Base-by-base conservation (phyloP, 2,797 vertebrate species). In the Fistularia commersonii region DNA sequence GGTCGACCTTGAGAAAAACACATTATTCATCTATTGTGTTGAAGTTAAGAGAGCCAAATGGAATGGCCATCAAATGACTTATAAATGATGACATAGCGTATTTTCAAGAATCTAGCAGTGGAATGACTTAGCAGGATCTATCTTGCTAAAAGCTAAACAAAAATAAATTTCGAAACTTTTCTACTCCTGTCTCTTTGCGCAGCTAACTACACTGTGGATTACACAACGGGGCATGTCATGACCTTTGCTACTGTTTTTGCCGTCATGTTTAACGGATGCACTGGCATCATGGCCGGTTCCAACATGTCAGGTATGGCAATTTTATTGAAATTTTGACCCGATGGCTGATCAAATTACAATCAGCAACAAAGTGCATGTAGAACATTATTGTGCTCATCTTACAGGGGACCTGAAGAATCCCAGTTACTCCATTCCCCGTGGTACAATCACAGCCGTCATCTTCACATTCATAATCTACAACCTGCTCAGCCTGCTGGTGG, bases 241-340 rank as follows among this genome's bases (percentile, higher is more conserved):
- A 91, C 83, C 45, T 96, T 96, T 59, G 91, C 93, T 70, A 91
- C 91, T 0, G 95, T 96, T 8, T 97, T 97, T 0, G 94, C 94
- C 0, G 92, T 96, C 31, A 95, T 97, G 93, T 97, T 97, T 72
- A 97, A 97, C 0, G 94, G 95, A 62, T 97, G 95, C 82, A 97
- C 95, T 0, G 95, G 95, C 53, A 97, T 97, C 84, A 97, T 97
- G 95, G 93, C 95, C 0, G 94, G 95, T 35, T 94, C 94, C 37
- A 96, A 96, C 78, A 97, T 97, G 89, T 97, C 94, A 43, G 95
- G 94, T 96, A 76, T 32, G 70, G 49, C 5, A 6, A 6, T 3
- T 8, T 23, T 23, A 23, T 15, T 11, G 8, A 23, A 23, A 2
- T 2, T 23, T 23, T 23, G 23, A 23, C 23, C 23, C 4, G 23